phyloP scores from a whole-genome alignment of 2,113 vertebrate genomes.

The Ovis canadensis region DNA sequence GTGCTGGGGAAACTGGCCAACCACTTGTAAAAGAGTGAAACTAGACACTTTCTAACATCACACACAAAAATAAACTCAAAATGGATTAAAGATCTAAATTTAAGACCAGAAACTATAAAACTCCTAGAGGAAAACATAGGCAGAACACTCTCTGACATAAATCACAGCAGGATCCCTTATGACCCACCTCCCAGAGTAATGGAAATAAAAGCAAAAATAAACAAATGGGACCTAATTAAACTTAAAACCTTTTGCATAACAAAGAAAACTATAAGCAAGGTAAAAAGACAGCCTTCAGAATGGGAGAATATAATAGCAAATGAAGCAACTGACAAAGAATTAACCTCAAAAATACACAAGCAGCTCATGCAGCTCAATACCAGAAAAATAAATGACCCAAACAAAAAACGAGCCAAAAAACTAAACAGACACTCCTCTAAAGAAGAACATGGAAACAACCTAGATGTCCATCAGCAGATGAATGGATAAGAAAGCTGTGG shows the following conservation, averaged over 20 bases:
- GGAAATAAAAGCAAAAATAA: neutral
- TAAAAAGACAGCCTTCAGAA: neutral
- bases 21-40: neutral
- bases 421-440: neutral
- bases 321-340: neutral
- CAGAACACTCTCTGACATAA: neutral
- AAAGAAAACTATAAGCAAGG: neutral
- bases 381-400: neutral
- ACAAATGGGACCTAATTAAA: neutral
- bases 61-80: neutral
- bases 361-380: neutral
- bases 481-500: too few species aligned
- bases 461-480: too few species aligned
- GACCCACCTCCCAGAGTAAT: neutral
- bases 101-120: neutral
- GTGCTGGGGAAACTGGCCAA: neutral
- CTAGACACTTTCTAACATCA: neutral
- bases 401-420: neutral
- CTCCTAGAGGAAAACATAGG: neutral
- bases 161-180: neutral
- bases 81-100: neutral
- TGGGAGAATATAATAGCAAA: neutral
- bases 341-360: neutral
- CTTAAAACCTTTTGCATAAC: neutral
- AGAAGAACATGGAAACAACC: neutral